Conservation (phyloP, 2,797 vertebrate genomes). For the Nasua narica region DNA sequence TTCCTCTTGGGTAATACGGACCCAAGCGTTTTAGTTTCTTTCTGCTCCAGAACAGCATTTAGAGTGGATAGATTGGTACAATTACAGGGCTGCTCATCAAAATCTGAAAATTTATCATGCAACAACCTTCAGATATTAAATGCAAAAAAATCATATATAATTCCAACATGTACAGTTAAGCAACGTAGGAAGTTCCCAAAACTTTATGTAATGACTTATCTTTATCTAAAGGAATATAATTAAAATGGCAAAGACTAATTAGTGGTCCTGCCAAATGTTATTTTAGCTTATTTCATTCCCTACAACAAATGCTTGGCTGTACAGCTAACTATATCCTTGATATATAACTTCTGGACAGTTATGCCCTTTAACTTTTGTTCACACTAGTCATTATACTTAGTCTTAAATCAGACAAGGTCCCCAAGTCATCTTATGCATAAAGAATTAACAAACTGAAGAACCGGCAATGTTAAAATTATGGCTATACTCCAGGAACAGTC, state of each 20-base stretch:
- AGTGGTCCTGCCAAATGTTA: not conserved
- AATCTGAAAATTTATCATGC: not conserved
- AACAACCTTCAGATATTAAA: not conserved
- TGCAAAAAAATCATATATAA: not conserved
- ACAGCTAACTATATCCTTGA: not conserved
- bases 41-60: not conserved
- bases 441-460: constrained; percentile 9
- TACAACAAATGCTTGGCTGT: not conserved
- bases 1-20: not conserved
- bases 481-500: not conserved
- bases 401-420: not conserved
- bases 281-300: constrained; percentile 12
- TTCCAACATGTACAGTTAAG: not conserved
- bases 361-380: constrained; percentile 15
- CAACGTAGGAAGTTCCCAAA: not conserved
- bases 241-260: not conserved
- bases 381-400: not conserved
- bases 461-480: not conserved
- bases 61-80: not conserved
- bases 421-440: not conserved
- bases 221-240: not conserved
- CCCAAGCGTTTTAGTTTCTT: not conserved
- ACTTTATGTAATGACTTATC: constrained; percentile 12
- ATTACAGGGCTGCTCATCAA: not conserved
- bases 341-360: not conserved